Conservation (phyloP, 2,888 invertebrate species). For the Folsomia candida region DNA sequence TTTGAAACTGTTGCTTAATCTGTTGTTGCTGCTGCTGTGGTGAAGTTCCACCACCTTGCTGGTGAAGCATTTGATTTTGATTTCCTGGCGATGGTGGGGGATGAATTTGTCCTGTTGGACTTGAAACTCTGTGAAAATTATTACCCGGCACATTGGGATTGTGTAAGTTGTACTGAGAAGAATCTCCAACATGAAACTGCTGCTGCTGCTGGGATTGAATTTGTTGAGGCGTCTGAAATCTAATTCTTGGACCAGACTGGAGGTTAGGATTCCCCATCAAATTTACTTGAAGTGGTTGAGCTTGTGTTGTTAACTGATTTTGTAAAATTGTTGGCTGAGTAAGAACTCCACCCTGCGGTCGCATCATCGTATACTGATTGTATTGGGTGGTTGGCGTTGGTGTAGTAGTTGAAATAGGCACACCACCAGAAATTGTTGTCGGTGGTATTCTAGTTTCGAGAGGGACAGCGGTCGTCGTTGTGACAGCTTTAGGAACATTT, state of each 20-base stretch:
- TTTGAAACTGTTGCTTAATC: not conserved
- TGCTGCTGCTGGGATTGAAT: not conserved
- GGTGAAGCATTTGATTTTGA: not conserved
- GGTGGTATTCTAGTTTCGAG: no score
- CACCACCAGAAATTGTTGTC: not conserved
- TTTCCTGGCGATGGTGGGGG: not conserved
- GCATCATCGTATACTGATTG: constrained; percentile 9
- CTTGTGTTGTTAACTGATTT: not conserved
- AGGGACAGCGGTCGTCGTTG: not conserved
- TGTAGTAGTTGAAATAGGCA: not conserved
- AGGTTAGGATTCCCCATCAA: not conserved
- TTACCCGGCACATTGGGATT: constrained; percentile 2
- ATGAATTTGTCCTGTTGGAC: constrained; percentile 1
- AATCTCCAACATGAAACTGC: not conserved
- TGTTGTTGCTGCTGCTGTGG: constrained; percentile 6
- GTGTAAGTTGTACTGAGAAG: not conserved
- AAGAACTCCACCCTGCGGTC: not conserved
- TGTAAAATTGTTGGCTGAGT: constrained; percentile 4
- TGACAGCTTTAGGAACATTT: not conserved
- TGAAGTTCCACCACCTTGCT: not conserved
- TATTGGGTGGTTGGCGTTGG: not conserved
- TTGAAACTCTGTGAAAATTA: constrained; percentile 13
- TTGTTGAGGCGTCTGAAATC: not conserved
- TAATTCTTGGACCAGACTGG: not conserved
- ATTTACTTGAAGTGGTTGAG: constrained; percentile 1